Evolutionary conservation across 2,888 invertebrate species (phyloP).

Genomic region (Micropterix aruncella): DNA sequence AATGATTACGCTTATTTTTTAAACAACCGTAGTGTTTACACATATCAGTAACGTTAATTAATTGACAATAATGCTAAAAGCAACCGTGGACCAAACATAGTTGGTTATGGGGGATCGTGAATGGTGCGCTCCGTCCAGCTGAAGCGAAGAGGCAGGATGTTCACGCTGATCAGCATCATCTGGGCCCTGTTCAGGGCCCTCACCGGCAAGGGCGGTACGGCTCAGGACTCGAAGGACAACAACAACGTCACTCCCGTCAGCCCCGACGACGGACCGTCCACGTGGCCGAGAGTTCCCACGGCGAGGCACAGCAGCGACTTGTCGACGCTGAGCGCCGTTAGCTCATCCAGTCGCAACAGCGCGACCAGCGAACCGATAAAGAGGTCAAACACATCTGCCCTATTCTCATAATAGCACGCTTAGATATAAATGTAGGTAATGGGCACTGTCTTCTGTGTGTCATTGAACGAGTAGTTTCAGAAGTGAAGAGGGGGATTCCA

Average conservation of each 20-base stretch:
- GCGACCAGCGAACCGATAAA: constrained; percentile 27
- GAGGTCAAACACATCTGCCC: constrained; percentile 24
- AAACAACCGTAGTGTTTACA: neutral
- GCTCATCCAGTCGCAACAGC: constrained; percentile 32
- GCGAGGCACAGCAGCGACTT: constrained; percentile 36
- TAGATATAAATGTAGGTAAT: too few relatives aligned
- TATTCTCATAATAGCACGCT: neutral
- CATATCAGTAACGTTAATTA: too few relatives aligned
- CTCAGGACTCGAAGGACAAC: constrained; percentile 12
- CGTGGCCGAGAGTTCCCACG: constrained; percentile 32
- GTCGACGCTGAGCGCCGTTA: constrained; percentile 32
- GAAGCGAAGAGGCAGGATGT: constrained; percentile 25
- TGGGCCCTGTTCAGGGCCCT: constrained; percentile 49
- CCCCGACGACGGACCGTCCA: constrained; percentile 28
- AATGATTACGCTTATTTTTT: neutral
- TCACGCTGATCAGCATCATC: constrained; percentile 46
- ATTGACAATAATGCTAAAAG: too few relatives aligned
- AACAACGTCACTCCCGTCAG: constrained; percentile 18
- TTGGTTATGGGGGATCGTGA: constrained; percentile 1
- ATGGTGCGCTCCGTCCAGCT: constrained; percentile 4
- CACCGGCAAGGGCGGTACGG: constrained; percentile 26
- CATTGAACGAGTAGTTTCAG: too few relatives aligned
- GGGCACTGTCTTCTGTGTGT: too few relatives aligned
- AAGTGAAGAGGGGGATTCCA: too few relatives aligned
- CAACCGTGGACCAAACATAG: too few relatives aligned